Percentiles rank a stretch among this genome's conserved stretches.
phyloP scores from a whole-genome alignment of 2,113 vertebrate species.

The Phyllostomus discolor region DNA sequence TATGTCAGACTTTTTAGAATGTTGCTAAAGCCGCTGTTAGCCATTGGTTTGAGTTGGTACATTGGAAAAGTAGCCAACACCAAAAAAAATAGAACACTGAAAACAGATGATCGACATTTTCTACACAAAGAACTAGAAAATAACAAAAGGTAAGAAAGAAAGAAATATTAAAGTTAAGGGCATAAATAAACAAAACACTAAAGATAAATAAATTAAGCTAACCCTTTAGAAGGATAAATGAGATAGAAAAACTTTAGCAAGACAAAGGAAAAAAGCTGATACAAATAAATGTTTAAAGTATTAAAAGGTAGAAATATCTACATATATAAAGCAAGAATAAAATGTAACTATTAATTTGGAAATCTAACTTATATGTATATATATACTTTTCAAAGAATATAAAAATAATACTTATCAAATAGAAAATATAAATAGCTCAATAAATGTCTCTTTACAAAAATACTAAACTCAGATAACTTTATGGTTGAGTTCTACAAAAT shows the following conservation, averaged over 20 bases:
- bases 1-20: not conserved
- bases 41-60: not conserved
- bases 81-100: not conserved
- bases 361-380: not conserved
- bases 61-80: not conserved
- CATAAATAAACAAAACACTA: not conserved
- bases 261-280: not conserved
- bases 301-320: not conserved
- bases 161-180: not conserved
- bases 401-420: not conserved
- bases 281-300: not conserved
- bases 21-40: not conserved
- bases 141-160: not conserved
- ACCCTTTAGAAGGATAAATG: not conserved
- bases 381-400: not conserved
- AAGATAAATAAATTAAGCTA: not conserved
- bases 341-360: not conserved
- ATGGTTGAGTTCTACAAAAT: not conserved
- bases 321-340: not conserved
- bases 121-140: not conserved
- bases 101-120: not conserved
- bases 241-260: not conserved
- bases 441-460: not conserved
- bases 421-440: not conserved
- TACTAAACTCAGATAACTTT: not conserved